phyloP scores from a whole-genome alignment of 2,113 vertebrate genomes.

The Alectura lathami region DNA sequence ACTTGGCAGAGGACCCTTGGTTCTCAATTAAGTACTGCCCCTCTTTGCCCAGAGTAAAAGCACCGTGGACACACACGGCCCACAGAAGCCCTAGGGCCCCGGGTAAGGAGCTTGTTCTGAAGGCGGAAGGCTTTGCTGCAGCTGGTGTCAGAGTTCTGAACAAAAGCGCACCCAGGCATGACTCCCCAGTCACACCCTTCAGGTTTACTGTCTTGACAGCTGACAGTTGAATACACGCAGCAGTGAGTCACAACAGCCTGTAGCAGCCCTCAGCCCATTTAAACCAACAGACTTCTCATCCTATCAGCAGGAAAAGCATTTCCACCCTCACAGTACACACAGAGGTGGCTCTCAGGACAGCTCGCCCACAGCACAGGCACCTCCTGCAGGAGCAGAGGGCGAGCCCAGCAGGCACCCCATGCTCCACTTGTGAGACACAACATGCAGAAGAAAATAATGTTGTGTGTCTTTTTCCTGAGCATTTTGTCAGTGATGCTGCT shows the following conservation, averaged over 20 bases:
- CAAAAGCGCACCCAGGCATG: neutral
- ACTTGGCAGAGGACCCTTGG: neutral
- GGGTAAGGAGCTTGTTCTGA: neutral
- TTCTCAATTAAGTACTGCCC: neutral
- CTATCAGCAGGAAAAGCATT: neutral
- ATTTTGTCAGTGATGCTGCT: neutral
- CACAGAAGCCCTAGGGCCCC: neutral
- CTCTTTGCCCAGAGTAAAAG: fast-evolving
- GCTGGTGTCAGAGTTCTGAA: neutral
- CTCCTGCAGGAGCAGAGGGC: too few relatives aligned
- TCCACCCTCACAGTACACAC: neutral
- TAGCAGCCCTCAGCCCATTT: neutral
- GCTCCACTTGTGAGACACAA: neutral
- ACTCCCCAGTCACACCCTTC: neutral
- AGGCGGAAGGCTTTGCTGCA: neutral
- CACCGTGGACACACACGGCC: fast-evolving
- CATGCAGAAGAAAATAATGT: fast-evolving
- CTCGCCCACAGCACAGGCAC: neutral
- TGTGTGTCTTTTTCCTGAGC: neutral
- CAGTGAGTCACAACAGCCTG: neutral
- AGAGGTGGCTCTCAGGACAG: neutral
- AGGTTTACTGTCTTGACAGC: neutral
- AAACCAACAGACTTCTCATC: neutral
- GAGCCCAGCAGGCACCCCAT: neutral
- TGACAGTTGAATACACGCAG: neutral